Evolutionary conservation across 2,888 invertebrate species (phyloP), one percentile per base, ranked within the genome.

Genomic region (Lamproptera curius): DNA sequence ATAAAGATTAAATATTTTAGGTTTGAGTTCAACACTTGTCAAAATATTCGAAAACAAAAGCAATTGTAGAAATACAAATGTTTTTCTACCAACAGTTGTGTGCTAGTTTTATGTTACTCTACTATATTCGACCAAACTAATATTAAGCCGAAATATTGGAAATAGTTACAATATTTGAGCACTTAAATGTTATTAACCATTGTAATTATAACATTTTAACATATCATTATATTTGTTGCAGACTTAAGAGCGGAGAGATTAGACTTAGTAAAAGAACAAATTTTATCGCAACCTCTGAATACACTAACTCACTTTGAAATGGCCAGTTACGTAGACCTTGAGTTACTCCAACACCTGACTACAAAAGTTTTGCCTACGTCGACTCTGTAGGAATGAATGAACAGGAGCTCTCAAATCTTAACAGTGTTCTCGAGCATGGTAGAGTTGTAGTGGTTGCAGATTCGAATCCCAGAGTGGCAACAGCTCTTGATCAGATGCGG

Each of bases 351-450:
- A 45, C 91, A 93, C 38, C 74, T 96, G 0, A 89, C 91, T 0
- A 87, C 91, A 2, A 87, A 90, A 57, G 89, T 96, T 0, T 81
- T 95, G 52, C 93, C 94, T 92, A 90, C 64, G 90, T 93, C 0
- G 94, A 96, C 68, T 95, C 95, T 0, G 83, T 95, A 2, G 96
- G 96, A 2, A 95, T 95, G 95, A 96, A 96, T 65, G 96, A 96
- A 67, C 95, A 96, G 76, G 96, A 96, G 76, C 79, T 95, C 44
- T 91, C 93, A 0, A 96, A 95, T 77, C 74, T 96, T 6, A 89
- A 91, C 50, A 92, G 92, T 68, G 90, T 94, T 2, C 74, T 95
- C 42, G 88, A 91, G 51, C 86, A 90, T 62, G 94, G 93, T 1
- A 91, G 92, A 61, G 90, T 95, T 5, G 93, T 92, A 16, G 79